Evolutionary conservation across 2,888 invertebrate genomes (phyloP).

Genomic region (Drosophila borborema): DNA sequence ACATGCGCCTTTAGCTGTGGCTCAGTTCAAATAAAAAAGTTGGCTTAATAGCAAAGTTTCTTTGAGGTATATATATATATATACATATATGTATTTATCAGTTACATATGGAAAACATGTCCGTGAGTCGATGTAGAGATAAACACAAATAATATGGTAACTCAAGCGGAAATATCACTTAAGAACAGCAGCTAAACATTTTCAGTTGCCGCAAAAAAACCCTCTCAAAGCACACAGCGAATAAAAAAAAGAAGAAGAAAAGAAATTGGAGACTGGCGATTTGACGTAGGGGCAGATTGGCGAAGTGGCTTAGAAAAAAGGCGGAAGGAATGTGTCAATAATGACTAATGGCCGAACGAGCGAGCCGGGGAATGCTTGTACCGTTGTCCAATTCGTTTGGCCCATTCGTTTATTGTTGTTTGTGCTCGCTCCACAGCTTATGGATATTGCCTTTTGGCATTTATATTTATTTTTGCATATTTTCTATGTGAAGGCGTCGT

Average conservation of each 20-base stretch:
- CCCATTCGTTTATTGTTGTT: slow-evolving; percentile 42
- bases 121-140: slow-evolving; percentile 11
- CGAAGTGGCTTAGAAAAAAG: slow-evolving; percentile 52
- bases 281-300: slow-evolving; percentile 21
- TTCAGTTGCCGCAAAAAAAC: slow-evolving; percentile 5
- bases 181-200: slow-evolving; percentile 38
- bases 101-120: slow-evolving; percentile 9
- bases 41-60: neutral
- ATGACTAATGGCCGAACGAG: slow-evolving; percentile 68
- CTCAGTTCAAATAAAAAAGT: neutral
- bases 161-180: slow-evolving; percentile 68
- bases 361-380: slow-evolving; percentile 25
- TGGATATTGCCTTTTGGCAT: slow-evolving; percentile 40
- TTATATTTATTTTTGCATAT: slow-evolving; percentile 67
- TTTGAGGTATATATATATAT: neutral
- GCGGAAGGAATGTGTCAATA: slow-evolving; percentile 76
- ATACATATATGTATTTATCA: neutral
- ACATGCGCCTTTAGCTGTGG: no score
- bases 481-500: slow-evolving; percentile 11
- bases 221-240: neutral
- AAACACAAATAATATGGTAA: slow-evolving; percentile 57
- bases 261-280: slow-evolving; percentile 2
- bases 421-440: slow-evolving; percentile 17
- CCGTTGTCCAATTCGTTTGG: slow-evolving; percentile 20
- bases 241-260: slow-evolving; percentile 5